Base-by-base conservation (phyloP, 2,113 vertebrate species). In the Quiscalus mexicanus region DNA sequence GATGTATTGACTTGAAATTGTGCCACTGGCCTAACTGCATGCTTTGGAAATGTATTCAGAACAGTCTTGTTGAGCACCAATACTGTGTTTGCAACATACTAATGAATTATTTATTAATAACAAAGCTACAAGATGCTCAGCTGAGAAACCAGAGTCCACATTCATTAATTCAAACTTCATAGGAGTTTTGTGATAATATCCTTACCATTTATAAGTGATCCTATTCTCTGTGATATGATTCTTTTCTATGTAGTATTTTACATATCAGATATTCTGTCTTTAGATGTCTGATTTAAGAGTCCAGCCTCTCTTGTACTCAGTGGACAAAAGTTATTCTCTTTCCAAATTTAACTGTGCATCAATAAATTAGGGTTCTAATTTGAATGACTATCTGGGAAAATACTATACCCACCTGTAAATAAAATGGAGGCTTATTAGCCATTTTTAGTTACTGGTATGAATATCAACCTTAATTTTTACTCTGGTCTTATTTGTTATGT, bases 1-100 rank as follows among this genome's bases (percentile, higher is more conserved):
- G 93, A 96, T 95, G 78, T 89, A 96, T 87, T 96, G 67, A 69
- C 74, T 96, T 96, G 89, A 91, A 95, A 73, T 87, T 93, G 73
- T 94, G 89, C 84, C 93, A 92, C 49, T 76, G 87, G 69, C 69
- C 20, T 78, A 76, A 59, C 25, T 1, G n/a, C 69, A 76, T 64
- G 44, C 77, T 87, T 95, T 87, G 44, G 58, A 84, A 95, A 95
- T 33, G 45, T 41, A 53, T 87, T 87, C 74, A 84, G 52, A 84
- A 53, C 8, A 82, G 44, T 71, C 52, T 87, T 47, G 25, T 35
- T 44, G 68, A 92, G 84, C 78, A 76, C 47, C 27, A 78, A 49
- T 76, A 35, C 28, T 30, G 17, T 76, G 55, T 67, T 91, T 84
- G 45, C 71, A 60, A 33, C 24, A 41, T 8, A 47, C 4, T 86